Evolutionary conservation across 2,113 vertebrate species (phyloP).

Genomic region (Cranoglanis bouderius): DNA sequence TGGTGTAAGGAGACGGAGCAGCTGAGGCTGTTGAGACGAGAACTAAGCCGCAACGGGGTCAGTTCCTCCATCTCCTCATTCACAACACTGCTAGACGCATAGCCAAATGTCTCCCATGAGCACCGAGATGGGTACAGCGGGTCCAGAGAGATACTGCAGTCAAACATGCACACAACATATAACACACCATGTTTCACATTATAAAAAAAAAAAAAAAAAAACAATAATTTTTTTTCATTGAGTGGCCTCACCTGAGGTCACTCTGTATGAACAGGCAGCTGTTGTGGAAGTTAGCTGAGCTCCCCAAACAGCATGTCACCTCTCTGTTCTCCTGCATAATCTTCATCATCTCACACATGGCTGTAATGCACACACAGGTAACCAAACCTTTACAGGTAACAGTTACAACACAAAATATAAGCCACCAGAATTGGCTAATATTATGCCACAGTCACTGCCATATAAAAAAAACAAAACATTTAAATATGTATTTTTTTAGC

Average conservation of each 20-base stretch:
- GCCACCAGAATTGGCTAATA: background rate
- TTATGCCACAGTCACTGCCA: background rate
- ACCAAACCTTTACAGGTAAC: background rate
- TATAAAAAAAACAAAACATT: background rate
- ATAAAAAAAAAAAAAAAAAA: background rate
- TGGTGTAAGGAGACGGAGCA: conserved; percentile 93
- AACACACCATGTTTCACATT: background rate
- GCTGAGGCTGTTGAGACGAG: conserved; percentile 90
- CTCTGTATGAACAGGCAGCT: conserved; percentile 95
- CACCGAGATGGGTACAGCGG: conserved; percentile 97
- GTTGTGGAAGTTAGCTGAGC: conserved; percentile 92
- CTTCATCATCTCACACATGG: conserved; percentile 99
- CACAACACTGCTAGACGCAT: conserved; percentile 82
- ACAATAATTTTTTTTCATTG: too few species aligned
- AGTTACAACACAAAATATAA: background rate
- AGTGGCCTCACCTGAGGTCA: conserved; percentile 88
- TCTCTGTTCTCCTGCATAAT: conserved; percentile 99
- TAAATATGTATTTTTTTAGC: background rate
- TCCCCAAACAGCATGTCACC: conserved; percentile 96
- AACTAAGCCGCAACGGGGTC: conserved; percentile 84
- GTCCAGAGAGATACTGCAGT: conserved; percentile 88
- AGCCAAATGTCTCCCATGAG: conserved; percentile 97
- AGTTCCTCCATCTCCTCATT: conserved; percentile 78
- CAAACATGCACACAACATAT: background rate
- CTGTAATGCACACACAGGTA: conserved; percentile 63